Evolutionary conservation across 1,140 invertebrate species (phyloP).

Genomic region (Diprion similis): DNA sequence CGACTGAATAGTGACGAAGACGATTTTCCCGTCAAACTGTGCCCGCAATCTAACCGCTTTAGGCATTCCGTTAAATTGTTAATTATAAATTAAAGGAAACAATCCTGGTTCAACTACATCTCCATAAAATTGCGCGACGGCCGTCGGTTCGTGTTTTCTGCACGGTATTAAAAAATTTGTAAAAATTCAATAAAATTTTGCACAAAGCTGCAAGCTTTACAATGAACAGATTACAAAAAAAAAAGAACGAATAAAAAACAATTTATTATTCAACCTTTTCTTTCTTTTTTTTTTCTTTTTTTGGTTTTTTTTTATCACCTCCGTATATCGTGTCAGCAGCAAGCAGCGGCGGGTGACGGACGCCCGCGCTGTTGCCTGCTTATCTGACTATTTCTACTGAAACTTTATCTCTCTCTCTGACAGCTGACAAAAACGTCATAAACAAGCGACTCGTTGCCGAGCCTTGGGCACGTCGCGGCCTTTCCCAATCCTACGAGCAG

Average conservation of each 20-base stretch:
- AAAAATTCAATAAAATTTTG: too few species aligned
- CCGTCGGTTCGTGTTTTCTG: conserved; percentile 5
- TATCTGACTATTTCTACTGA: conserved; percentile 45
- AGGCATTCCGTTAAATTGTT: too few species aligned
- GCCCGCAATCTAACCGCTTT: too few species aligned
- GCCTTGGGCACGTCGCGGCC: conserved; percentile 14
- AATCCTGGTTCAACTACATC: too few species aligned
- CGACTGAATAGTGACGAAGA: too few species aligned
- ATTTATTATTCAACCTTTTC: too few species aligned
- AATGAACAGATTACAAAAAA: conserved; percentile 8
- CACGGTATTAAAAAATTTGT: not conserved
- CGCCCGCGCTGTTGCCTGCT: conserved; percentile 33
- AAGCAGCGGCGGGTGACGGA: conserved; percentile 25
- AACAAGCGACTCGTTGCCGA: not conserved
- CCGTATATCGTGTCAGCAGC: not conserved
- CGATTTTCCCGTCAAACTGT: too few species aligned
- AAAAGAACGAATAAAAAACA: not conserved
- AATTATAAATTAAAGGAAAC: too few species aligned
- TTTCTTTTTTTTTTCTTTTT: too few species aligned
- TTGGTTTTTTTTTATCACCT: too few species aligned
- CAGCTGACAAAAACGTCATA: conserved; percentile 38
- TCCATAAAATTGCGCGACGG: not conserved
- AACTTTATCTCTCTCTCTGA: conserved; percentile 48
- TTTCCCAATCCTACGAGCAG: conserved; percentile 21
- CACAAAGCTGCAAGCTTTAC: not conserved